Evolutionary conservation across 2,888 invertebrate genomes (phyloP).

Genomic region (Actias luna): DNA sequence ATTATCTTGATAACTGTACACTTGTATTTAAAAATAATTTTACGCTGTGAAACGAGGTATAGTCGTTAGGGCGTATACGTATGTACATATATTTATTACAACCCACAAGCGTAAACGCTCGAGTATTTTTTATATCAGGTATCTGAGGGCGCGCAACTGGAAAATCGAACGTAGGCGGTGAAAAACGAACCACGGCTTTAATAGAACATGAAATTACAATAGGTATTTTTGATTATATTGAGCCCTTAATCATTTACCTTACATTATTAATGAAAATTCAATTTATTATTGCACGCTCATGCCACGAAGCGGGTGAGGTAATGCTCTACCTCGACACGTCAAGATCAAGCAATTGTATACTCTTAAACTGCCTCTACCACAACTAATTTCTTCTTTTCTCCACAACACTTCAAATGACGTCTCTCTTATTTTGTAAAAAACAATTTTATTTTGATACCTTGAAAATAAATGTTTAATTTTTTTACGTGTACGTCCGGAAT

Average conservation of each 20-base stretch:
- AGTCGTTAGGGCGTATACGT: conserved; percentile 25
- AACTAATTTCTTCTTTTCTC: too few species aligned
- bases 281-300: too few species aligned
- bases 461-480: too few species aligned
- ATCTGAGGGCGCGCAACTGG: conserved; percentile 34
- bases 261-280: not conserved
- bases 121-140: conserved; percentile 26
- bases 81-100: conserved; percentile 1
- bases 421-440: too few species aligned
- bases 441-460: too few species aligned
- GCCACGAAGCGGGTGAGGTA: too few species aligned
- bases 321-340: too few species aligned
- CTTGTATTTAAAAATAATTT: conserved; percentile 55
- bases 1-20: conserved; percentile 36
- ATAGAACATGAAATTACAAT: conserved; percentile 41
- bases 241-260: conserved; percentile 15
- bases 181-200: conserved; percentile 34
- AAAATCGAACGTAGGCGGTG: conserved; percentile 44
- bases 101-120: not conserved
- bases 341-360: too few species aligned
- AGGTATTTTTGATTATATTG: conserved; percentile 31
- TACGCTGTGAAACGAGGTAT: conserved; percentile 45
- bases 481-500: too few species aligned
- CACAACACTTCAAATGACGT: too few species aligned
- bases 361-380: too few species aligned